Conservation (phyloP, 37 sponge, comb jelly and placozoan species). For the Oopsacas minuta region DNA sequence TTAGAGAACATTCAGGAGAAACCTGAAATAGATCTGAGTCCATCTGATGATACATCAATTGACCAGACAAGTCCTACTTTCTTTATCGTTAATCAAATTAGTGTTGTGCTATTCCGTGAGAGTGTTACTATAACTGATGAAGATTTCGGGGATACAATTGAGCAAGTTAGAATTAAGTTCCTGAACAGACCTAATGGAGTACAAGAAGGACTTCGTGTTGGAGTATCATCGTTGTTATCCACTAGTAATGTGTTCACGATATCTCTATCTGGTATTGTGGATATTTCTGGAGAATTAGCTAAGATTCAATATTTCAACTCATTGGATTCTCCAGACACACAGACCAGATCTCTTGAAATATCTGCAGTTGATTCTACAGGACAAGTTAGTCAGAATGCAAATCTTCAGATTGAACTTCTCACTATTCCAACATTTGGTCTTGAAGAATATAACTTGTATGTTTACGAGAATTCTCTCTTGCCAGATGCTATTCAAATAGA, state of each 20-base stretch:
- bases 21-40: background rate
- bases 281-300: background rate
- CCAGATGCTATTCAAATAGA: background rate
- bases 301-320: background rate
- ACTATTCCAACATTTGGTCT: background rate
- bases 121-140: background rate
- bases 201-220: background rate
- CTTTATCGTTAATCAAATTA: background rate
- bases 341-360: background rate
- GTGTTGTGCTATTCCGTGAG: background rate
- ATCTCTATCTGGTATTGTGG: background rate
- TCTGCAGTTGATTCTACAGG: background rate
- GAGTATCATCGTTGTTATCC: background rate
- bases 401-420: background rate
- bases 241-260: constrained; percentile 1
- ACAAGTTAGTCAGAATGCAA: background rate
- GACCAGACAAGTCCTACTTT: background rate
- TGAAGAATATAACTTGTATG: background rate
- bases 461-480: background rate
- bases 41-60: background rate
- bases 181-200: background rate
- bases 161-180: background rate
- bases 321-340: background rate
- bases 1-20: background rate
- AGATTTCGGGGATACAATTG: background rate